Base-by-base conservation (phyloP, 2,797 vertebrate genomes). In the Atherinosoma microstoma region DNA sequence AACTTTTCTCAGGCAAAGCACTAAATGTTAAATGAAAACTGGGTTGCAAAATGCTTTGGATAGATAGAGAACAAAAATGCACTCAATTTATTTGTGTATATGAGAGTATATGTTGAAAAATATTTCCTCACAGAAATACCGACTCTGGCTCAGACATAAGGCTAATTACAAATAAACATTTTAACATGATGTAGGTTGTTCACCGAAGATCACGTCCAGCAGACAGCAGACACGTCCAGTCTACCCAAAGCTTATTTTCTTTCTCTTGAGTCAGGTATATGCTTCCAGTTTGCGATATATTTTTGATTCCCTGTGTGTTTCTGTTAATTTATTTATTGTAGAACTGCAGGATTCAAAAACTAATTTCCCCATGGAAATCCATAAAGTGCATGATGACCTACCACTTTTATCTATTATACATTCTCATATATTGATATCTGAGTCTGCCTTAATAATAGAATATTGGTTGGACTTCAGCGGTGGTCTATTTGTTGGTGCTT, bases 341-440 rank as follows among this genome's bases (percentile, higher is more conserved):
- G 42, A 65, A 35, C 8, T 13, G n/a, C 49, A 40, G 57, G 38
- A n/a, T 42, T 32, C 29, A 53, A 58, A 70, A 65, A 51, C 22
- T 45, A 56, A 70, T 66, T 36, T 64, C 47, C 30, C 56, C 22
- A 36, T n/a, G 13, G 38, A 38, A 51, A 54, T 47, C 49, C 60
- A 63, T 42, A 62, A 62, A 40, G 16, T 56, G 35, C 22, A 54
- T 7, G 4, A 42, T 40, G 9, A 59, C 59, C 49, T 62, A 66
- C 62, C 3, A 29, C 35, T 63, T 72, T 40, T 60, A 47, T 61
- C 29, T 42, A 29, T 38, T 34, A 12, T 62, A 45, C 49, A 60
- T 58, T 6, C 45, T 40, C 24, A 34, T 49, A 45, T 54, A 42
- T 62, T 42, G 30, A 16, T 63, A 56, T 12, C 3, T 29, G n/a